A percentile compares a stretch with the other conserved stretches of the same genome.
These are phyloP conservation scores for Stictocephala bisonia DNA, from an alignment of 2,888 invertebrate genomes.

Conservation along the genomic window DNA sequence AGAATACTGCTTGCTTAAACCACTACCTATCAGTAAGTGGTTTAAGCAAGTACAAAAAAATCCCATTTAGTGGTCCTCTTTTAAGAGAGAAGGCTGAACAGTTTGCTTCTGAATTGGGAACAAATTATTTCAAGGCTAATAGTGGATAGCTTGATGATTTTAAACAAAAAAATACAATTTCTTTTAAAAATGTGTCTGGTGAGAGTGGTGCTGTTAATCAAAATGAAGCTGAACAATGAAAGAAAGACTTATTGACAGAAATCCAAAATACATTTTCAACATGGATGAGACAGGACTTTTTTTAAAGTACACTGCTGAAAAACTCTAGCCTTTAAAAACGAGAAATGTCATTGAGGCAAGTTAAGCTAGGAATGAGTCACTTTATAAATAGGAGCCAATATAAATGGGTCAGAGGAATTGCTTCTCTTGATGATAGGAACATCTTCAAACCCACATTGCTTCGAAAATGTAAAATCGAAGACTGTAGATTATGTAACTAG, in stretches of 20 bases:
- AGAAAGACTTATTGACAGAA: not conserved
- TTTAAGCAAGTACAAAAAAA: not conserved
- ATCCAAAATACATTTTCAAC: not conserved
- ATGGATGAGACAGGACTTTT: no score
- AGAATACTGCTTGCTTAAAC: no score
- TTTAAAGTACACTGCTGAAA: not conserved
- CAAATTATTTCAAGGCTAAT: not conserved
- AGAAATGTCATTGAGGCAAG: not conserved
- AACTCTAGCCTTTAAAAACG: not conserved
- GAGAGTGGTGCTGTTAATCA: constrained; percentile 4
- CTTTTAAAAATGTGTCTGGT: constrained; percentile 16
- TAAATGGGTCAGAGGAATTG: not conserved
- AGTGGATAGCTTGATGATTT: constrained; percentile 17
- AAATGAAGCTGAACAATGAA: not conserved
- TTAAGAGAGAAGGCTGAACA: no score
- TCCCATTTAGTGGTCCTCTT: not conserved
- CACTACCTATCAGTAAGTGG: no score
- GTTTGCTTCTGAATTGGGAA: constrained; percentile 15
- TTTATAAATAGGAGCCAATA: not conserved
- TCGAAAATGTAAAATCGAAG: not conserved
- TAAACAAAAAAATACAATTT: not conserved
- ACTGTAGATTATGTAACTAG: not conserved
- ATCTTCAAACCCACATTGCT: not conserved
- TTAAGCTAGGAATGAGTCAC: not conserved
- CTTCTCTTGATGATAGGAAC: not conserved